phyloP scores from a whole-genome alignment of 2,113 vertebrate species.

The Saguinus imperator region DNA sequence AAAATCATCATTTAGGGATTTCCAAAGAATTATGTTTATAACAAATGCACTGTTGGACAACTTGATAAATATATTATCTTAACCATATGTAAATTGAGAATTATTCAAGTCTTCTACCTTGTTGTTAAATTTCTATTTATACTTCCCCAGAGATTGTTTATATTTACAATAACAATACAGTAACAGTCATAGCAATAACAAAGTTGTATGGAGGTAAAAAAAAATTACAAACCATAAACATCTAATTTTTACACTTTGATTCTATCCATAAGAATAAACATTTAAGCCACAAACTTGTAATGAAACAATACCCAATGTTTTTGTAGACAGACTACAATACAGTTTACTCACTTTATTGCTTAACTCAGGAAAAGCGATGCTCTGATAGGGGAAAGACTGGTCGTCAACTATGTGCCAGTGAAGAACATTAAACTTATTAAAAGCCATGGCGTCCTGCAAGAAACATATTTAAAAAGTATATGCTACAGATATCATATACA shows the following conservation, averaged over 20 bases:
- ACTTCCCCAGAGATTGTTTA: background rate
- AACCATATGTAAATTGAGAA: background rate
- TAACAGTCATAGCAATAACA: background rate
- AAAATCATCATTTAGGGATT: background rate
- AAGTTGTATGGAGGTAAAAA: slow-evolving; percentile 12
- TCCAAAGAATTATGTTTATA: background rate
- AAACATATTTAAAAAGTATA: background rate
- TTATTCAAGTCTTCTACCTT: background rate
- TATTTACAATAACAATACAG: background rate
- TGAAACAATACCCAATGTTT: background rate
- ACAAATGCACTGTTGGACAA: background rate
- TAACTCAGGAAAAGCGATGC: slow-evolving; percentile 90
- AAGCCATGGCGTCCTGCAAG: slow-evolving; percentile 95
- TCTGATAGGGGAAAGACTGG: slow-evolving; percentile 94
- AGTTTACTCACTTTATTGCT: slow-evolving; percentile 89
- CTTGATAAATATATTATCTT: background rate
- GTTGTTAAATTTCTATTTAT: background rate
- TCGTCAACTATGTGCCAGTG: slow-evolving; percentile 99
- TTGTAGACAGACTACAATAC: background rate
- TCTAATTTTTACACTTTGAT: background rate
- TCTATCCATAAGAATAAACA: slow-evolving; percentile 7
- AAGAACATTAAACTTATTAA: slow-evolving; percentile 98
- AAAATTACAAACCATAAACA: background rate
- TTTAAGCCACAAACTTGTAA: background rate
- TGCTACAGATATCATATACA: background rate